Conservation (phyloP, 2,888 invertebrate genomes). For the Micropterix aruncella region DNA sequence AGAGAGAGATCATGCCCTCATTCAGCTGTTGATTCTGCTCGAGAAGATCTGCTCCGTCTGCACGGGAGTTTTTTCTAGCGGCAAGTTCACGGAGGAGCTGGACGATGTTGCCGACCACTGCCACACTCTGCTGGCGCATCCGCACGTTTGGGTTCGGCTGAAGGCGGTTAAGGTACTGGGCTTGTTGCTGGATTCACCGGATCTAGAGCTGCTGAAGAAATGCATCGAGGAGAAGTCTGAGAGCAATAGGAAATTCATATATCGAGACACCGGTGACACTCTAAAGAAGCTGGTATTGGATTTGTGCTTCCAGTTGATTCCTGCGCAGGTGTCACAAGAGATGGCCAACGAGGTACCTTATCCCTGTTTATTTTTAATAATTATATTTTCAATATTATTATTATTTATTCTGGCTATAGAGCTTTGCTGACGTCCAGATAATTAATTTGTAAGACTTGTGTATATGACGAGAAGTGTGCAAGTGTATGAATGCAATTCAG, state of each 20-base stretch:
- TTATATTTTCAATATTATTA: too few relatives aligned
- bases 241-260: slow-evolving; percentile 41
- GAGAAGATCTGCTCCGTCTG: slow-evolving; percentile 53
- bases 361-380: too few relatives aligned
- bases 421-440: too few relatives aligned
- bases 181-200: slow-evolving; percentile 48
- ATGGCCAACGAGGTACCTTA: slow-evolving; percentile 66
- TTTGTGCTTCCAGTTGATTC: slow-evolving; percentile 58
- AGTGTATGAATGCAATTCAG: too few relatives aligned
- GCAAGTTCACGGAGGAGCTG: slow-evolving; percentile 27
- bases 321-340: slow-evolving; percentile 49
- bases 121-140: slow-evolving; percentile 60
- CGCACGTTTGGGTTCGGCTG: slow-evolving; percentile 78
- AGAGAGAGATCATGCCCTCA: slow-evolving; percentile 57
- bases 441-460: too few relatives aligned
- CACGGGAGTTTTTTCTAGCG: slow-evolving; percentile 38
- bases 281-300: slow-evolving; percentile 58
- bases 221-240: slow-evolving; percentile 25
- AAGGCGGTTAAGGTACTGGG: slow-evolving; percentile 65
- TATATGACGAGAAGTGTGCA: too few relatives aligned
- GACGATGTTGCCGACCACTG: slow-evolving; percentile 50
- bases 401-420: too few relatives aligned
- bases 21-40: slow-evolving; percentile 58
- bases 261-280: slow-evolving; percentile 42
- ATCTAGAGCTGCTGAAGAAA: slow-evolving; percentile 42